These are phyloP conservation scores for Uria aalge DNA, from an alignment of 2,113 vertebrate genomes.

Conservation along the genomic window DNA sequence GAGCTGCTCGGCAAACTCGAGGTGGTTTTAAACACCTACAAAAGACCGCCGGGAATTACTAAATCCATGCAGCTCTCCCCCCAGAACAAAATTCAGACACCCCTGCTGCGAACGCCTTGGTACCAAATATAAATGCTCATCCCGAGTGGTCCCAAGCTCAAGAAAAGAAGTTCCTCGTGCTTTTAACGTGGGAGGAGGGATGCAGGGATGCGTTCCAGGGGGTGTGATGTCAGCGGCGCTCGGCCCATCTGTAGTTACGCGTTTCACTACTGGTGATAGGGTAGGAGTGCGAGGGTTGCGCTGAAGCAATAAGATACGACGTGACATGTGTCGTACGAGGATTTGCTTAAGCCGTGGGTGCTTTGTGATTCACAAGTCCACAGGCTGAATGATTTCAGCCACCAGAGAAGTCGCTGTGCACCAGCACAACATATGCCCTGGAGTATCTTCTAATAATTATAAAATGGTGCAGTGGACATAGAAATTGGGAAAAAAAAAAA, in stretches of 20 bases:
- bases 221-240: background rate
- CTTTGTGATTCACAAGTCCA: conserved; percentile 62
- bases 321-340: conserved; percentile 43
- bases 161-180: background rate
- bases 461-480: conserved; percentile 41
- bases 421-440: conserved; percentile 57
- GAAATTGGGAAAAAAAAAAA: background rate
- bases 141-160: background rate
- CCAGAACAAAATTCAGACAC: background rate
- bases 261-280: background rate
- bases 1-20: background rate
- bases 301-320: conserved; percentile 38
- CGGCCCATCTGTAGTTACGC: background rate
- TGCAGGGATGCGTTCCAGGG: background rate
- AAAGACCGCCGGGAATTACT: background rate
- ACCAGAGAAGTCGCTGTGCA: conserved; percentile 62
- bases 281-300: background rate
- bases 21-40: background rate
- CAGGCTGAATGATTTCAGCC: conserved; percentile 62
- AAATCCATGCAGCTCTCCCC: background rate
- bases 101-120: background rate
- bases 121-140: background rate
- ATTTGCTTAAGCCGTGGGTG: conserved; percentile 48
- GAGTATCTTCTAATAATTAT: conserved; percentile 62
- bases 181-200: background rate